Evolutionary conservation across 2,888 invertebrate species (phyloP).

Genomic region (Neoitamus cyanurus): DNA sequence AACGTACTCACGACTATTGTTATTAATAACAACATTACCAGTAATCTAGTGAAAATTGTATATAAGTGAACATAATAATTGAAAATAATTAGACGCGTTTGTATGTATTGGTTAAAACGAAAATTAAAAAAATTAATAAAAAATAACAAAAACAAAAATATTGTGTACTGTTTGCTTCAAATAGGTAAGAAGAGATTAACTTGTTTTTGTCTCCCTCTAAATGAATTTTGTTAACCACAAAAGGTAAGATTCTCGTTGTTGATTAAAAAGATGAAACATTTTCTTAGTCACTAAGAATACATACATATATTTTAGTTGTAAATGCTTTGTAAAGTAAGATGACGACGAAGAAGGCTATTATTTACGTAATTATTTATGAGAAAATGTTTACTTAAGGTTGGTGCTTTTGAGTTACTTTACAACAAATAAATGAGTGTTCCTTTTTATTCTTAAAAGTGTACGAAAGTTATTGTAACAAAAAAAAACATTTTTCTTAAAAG

Average conservation of each 20-base stretch:
- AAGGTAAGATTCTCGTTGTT: neutral
- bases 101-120: constrained; percentile 7
- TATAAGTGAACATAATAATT: constrained; percentile 9
- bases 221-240: neutral
- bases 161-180: constrained; percentile 4
- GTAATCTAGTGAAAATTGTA: constrained; percentile 6
- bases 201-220: neutral
- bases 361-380: constrained; percentile 20
- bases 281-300: neutral
- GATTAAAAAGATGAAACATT: neutral
- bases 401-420: constrained; percentile 39
- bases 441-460: constrained; percentile 33
- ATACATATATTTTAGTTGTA: constrained; percentile 1
- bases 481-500: constrained; percentile 16
- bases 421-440: constrained; percentile 37
- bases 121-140: neutral
- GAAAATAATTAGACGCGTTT: neutral
- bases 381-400: constrained; percentile 17
- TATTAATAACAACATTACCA: neutral
- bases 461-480: constrained; percentile 34
- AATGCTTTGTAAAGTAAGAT: constrained; percentile 13
- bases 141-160: neutral
- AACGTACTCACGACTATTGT: neutral
- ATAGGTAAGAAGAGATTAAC: neutral
- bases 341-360: neutral